Evolutionary conservation across 2,113 vertebrate genomes (phyloP).

Genomic region (Siniperca knerii): DNA sequence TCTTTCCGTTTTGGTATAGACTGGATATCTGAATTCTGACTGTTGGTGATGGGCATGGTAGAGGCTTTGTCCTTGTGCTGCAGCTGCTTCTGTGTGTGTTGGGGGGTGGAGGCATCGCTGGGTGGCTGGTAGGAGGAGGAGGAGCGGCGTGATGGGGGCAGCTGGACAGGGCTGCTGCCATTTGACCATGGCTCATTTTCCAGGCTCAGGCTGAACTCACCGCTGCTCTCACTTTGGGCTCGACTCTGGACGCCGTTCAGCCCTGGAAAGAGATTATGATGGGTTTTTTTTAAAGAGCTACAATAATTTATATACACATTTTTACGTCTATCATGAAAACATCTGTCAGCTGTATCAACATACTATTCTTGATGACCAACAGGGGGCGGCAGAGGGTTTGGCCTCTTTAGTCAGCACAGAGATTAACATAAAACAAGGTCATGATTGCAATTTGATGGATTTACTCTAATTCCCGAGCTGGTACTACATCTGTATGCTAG

Average conservation of each 20-base stretch:
- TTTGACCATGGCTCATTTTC: constrained; percentile 93
- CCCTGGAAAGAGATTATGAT: constrained; percentile 65
- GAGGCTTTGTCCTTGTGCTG: constrained; percentile 66
- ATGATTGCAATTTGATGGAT: constrained; percentile 76
- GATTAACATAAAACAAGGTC: constrained; percentile 82
- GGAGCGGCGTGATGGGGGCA: constrained; percentile 82
- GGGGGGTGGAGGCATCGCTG: constrained; percentile 77
- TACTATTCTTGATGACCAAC: constrained; percentile 34
- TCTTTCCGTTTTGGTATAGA: constrained; percentile 84
- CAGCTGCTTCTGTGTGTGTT: constrained; percentile 49
- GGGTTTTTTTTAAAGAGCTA: not conserved
- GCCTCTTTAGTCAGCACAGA: constrained; percentile 35
- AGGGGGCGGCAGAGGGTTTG: constrained; percentile 68
- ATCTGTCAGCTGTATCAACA: constrained; percentile 1
- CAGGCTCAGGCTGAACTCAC: constrained; percentile 90
- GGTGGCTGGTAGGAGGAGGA: constrained; percentile 86
- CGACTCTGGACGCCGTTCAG: constrained; percentile 87
- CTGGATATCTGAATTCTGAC: constrained; percentile 24
- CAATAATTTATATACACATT: not conserved
- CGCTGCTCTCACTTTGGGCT: constrained; percentile 94
- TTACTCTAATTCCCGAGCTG: constrained; percentile 78
- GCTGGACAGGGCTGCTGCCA: constrained; percentile 91
- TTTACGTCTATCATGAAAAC: not conserved
- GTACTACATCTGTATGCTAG: constrained; percentile 73
- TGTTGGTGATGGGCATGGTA: not conserved